A percentile compares a stretch with the other conserved stretches of the same genome.
These are phyloP conservation scores for Danaus chrysippus DNA, from an alignment of 2,888 invertebrate species.

Conservation along the genomic window DNA sequence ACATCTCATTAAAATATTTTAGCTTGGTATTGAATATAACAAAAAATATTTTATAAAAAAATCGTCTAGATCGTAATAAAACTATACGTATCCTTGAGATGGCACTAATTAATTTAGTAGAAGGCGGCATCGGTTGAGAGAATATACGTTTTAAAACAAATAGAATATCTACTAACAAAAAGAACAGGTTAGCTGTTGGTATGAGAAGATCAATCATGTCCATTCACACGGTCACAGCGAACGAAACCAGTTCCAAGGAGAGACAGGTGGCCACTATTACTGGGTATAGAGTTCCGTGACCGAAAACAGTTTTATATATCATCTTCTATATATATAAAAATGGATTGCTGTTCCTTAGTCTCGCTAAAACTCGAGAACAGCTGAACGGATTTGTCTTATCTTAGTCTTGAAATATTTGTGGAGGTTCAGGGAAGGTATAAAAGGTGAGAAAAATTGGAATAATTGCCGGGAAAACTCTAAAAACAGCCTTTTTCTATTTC, in stretches of 20 bases:
- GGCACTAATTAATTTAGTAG: constrained; percentile 8
- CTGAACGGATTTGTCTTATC: no score
- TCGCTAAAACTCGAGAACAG: no score
- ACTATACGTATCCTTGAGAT: background rate
- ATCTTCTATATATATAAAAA: no score
- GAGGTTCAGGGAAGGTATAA: no score
- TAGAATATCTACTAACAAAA: constrained; percentile 32
- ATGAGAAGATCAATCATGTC: constrained; percentile 61
- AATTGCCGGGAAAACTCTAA: no score
- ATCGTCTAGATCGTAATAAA: background rate
- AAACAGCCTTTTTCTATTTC: no score
- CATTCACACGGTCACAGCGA: constrained; percentile 62
- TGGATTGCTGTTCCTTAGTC: no score
- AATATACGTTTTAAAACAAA: constrained; percentile 29
- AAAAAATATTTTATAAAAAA: background rate
- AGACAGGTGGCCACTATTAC: constrained; percentile 59
- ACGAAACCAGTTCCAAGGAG: constrained; percentile 60
- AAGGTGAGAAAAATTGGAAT: no score
- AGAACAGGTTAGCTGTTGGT: constrained; percentile 53
- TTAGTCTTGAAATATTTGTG: no score
- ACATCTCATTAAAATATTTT: no score
- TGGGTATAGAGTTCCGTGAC: constrained; percentile 43
- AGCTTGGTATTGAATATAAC: no score
- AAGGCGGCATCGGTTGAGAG: constrained; percentile 12
- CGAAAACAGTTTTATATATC: constrained; percentile 18